Evolutionary conservation across 2,797 vertebrate species (phyloP), one percentile per base, ranked within the genome.

Genomic region (Alauda arvensis): DNA sequence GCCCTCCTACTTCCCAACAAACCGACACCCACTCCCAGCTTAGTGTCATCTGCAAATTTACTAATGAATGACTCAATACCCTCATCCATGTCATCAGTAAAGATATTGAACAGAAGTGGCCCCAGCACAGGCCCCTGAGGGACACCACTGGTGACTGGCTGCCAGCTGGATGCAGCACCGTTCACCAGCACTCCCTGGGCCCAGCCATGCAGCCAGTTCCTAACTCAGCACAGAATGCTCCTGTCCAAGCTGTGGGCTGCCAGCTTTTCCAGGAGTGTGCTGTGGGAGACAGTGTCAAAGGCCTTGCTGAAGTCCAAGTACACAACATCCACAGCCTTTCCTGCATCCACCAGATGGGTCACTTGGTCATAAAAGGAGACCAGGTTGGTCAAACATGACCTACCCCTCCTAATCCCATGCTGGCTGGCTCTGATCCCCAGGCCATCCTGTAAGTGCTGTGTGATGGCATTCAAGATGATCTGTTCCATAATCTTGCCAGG

Each of bases 291-390:
- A 68, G 29, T 42, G 66, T 9, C 39, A 42, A n/a, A 53, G 31
- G 49, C 18, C 31, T 33, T 69, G 51, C 49, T 69, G 67, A 5
- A 43, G 10, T 33, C 23, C 31, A 69, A 3, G 2, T 3, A 55
- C 1, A 26, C 24, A 55, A 29, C 52, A 56, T 5, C n/a, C 52
- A 56, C 52, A 70, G 40, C n/a, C 40, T 2, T 29, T 34, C 40
- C 40, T 2, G 1, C n/a, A 29, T 8, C 52, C 19, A 18, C 19
- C 52, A 70, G n/a, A 3, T 0, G 0, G 21, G 40, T 34, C 25
- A 71, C 12, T 3, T 45, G 52, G 8, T 18, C 52, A 37, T 37
- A 11, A 37, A 37, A 24, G 15, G n/a, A 56, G 42, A 11, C 1
- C 42, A 71, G 52, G 42, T 7, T 56, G 23, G 9, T 34, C 12